phyloP scores from a whole-genome alignment of 2,113 vertebrate species.

The Plotosus lineatus region DNA sequence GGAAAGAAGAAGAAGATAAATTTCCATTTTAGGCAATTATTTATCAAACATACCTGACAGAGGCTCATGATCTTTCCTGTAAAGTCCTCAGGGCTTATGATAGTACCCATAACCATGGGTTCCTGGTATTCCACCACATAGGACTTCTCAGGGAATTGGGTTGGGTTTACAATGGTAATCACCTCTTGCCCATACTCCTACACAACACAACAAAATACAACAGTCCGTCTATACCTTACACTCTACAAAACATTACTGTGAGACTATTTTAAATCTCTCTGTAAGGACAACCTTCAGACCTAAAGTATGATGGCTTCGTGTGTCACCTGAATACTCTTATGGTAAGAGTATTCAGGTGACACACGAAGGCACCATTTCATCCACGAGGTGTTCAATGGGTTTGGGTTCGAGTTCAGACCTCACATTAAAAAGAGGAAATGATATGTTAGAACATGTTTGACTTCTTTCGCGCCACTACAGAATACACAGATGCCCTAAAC shows the following conservation, averaged over 20 bases:
- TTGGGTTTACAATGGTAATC: constrained; percentile 89
- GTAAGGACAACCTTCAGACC: too few relatives aligned
- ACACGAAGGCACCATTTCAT: not conserved
- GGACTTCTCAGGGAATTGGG: constrained; percentile 86
- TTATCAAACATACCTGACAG: constrained; percentile 79
- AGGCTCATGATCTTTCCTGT: constrained; percentile 87
- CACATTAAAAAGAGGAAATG: not conserved
- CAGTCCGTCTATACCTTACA: not conserved
- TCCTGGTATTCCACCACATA: constrained; percentile 87
- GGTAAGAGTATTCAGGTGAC: too few relatives aligned
- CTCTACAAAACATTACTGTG: not conserved
- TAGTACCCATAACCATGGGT: constrained; percentile 89
- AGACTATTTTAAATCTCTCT: not conserved
- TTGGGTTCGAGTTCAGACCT: not conserved
- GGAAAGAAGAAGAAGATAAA: too few relatives aligned
- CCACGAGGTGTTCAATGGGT: not conserved
- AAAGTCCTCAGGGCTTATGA: constrained; percentile 85
- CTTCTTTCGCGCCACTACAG: not conserved
- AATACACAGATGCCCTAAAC: not conserved
- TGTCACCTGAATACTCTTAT: too few relatives aligned
- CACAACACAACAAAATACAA: constrained; percentile 44
- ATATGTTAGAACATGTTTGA: not conserved
- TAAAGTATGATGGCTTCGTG: too few relatives aligned
- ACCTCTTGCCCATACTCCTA: constrained; percentile 84
- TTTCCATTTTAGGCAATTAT: not conserved